Evolutionary conservation across 2,113 vertebrate genomes (phyloP), one percentile per base, ranked within the genome.

Genomic region (Rhipidura dahli): DNA sequence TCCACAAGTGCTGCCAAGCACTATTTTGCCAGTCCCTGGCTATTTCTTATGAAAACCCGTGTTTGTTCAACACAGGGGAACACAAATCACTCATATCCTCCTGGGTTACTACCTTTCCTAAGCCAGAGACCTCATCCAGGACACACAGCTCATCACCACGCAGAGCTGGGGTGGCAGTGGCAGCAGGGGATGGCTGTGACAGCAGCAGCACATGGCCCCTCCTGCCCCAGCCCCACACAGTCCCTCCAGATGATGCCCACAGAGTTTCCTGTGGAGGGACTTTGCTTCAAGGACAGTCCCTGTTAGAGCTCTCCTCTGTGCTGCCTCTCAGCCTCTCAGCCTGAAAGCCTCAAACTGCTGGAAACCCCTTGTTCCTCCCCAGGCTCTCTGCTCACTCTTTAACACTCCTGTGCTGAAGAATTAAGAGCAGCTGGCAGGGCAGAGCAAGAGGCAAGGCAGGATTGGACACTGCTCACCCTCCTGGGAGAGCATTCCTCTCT

Each of bases 371-470:
- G 20, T 35, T 85, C 87, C 90, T 94, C 47, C 49, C 66, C 6
- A 6, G 81, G 51, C 60, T 95, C 63, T 71, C 57, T 85, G 70
- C 96, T 88, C 26, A 0, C 6, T 5, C 73, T 87, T 59, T 28
- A 87, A 59, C 73, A 21, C 90, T 64, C 75, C 22, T 11, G 40
- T 51, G 65, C 65, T 85, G 73, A 68, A 45, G 73, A 76, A 93
- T 85, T 49, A 57, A 82, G 53, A 93, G 92, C 90, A 93, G 87
- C 87, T 71, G 73, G 93, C 77, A 88, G 71, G 0, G 35, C 49
- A 66, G 68, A 84, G 56, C 0, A 1, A 94, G 49, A 73, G 83
- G 54, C 2, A 1, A 92, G 84, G 81, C 81, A 66, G 81, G 35
- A 27, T 57, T 53, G 75, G 80, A 26, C 13, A 54, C 68, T 72